Evolutionary conservation across 2,113 vertebrate species (phyloP), one percentile per base, ranked within the genome.

Genomic region (Indri indri): DNA sequence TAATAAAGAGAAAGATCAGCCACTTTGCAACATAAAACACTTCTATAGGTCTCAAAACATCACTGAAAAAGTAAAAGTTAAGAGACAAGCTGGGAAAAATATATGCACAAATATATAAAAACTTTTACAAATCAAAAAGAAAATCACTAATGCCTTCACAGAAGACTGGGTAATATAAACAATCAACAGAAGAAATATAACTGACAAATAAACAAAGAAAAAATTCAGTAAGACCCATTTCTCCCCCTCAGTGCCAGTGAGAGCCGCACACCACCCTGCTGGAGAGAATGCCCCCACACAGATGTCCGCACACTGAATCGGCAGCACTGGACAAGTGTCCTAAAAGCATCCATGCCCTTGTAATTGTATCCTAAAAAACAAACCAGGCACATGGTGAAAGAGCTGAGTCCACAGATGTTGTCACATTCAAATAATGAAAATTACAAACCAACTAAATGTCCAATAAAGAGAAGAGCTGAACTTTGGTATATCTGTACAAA

Each of bases 111-210:
- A 85, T 18, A 85, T 8, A 77, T 40, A 77, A 57, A 87, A 57
- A 79, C 71, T n/a, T 63, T 79, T 87, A 45, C 14, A 77, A 65
- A 92, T 85, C 80, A 76, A 23, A 40, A 74, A 32, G 70, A 85
- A 87, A 93, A 93, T 57, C 47, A 68, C 30, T 86, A n/a, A 18
- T 22, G 42, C 20, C 20, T 54, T 86, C 66, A 45, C 22, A 74
- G 34, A 79, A 54, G 79, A 87, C 45, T 23, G 11, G 74, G 65
- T 25, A 70, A 85, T 61, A 50, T 9, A 66, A 57, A 66, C 17
- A 68, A 54, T 68, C 20, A 40, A 85, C 40, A 80, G 57, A 42
- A 88, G 23, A 88, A 81, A 87, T 8, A 25, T 40, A 73, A 71
- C 45, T 87, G 47, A 73, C 30, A 88, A 73, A 57, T 16, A 81